Conservation (phyloP, 2,888 invertebrate species). For the Aleiodes alternator region DNA sequence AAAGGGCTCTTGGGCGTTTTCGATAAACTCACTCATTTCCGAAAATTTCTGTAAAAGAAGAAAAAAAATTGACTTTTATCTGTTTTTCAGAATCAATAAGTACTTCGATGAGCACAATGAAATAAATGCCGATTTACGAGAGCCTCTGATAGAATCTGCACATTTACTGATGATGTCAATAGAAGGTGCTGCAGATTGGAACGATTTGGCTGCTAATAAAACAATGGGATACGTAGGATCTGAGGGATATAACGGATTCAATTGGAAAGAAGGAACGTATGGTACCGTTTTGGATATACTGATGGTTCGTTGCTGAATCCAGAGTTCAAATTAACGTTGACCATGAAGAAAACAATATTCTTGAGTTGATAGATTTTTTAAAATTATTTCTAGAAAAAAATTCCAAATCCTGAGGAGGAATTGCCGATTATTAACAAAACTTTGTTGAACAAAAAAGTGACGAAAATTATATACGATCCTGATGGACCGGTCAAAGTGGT, state of each 20-base stretch:
- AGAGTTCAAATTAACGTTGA: too few species aligned
- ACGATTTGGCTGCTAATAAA: constrained; percentile 43
- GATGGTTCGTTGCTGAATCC: constrained; percentile 59
- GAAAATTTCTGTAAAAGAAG: background rate
- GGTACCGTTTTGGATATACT: constrained; percentile 65
- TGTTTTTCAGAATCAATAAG: constrained; percentile 48
- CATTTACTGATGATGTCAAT: constrained; percentile 39
- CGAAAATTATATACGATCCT: constrained; percentile 60
- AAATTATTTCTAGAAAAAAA: constrained; percentile 62
- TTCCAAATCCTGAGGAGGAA: constrained; percentile 65
- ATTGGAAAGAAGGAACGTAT: constrained; percentile 67
- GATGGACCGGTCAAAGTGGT: constrained; percentile 43
- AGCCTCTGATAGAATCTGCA: constrained; percentile 48
- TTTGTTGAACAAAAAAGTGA: too few species aligned
- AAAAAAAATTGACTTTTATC: background rate
- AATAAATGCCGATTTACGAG: constrained; percentile 44
- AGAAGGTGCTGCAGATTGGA: constrained; percentile 59
- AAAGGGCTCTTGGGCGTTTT: too few species aligned
- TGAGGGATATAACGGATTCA: constrained; percentile 58
- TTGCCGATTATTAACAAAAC: constrained; percentile 37
- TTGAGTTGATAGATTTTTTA: too few species aligned
- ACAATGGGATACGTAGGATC: background rate
- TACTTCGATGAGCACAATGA: constrained; percentile 49
- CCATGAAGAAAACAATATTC: too few species aligned
- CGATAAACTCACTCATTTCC: too few species aligned